A percentile compares a stretch with the other conserved stretches of the same genome.
phyloP scores from a whole-genome alignment of 2,113 vertebrate genomes.

The Cariama cristata region DNA sequence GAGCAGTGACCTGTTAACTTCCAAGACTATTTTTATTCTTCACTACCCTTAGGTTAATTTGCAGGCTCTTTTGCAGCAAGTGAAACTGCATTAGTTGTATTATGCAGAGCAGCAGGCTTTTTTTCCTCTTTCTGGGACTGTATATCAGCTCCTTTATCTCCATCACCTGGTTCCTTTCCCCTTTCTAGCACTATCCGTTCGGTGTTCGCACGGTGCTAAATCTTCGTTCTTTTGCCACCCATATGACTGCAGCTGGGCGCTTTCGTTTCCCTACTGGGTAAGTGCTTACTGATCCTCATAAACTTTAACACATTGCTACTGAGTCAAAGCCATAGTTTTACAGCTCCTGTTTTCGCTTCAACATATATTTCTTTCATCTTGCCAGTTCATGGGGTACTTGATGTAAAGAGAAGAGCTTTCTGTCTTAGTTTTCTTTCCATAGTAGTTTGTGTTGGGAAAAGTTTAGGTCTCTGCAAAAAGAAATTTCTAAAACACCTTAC shows the following conservation, averaged over 20 bases:
- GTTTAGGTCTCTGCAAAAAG: background rate
- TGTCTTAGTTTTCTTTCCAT: background rate
- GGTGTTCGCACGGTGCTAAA: background rate
- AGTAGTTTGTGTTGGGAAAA: background rate
- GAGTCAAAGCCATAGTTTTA: background rate
- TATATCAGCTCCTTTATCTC: background rate
- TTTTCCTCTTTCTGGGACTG: background rate
- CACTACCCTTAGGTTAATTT: background rate
- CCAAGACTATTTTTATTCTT: background rate
- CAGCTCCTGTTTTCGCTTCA: background rate
- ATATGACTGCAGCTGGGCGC: rapidly evolving
- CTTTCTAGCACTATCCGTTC: background rate
- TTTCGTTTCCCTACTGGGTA: background rate
- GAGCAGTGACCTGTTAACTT: background rate
- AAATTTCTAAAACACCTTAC: background rate
- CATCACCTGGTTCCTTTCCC: background rate
- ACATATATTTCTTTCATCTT: background rate
- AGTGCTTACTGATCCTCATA: background rate
- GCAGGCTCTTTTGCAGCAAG: background rate
- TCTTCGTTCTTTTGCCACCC: background rate
- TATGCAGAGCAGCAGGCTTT: background rate
- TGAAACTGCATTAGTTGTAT: background rate
- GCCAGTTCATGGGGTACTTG: background rate
- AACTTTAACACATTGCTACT: background rate
- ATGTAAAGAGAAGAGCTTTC: background rate